Conservation (phyloP, 2,888 invertebrate genomes). For the Andrena dorsata region DNA sequence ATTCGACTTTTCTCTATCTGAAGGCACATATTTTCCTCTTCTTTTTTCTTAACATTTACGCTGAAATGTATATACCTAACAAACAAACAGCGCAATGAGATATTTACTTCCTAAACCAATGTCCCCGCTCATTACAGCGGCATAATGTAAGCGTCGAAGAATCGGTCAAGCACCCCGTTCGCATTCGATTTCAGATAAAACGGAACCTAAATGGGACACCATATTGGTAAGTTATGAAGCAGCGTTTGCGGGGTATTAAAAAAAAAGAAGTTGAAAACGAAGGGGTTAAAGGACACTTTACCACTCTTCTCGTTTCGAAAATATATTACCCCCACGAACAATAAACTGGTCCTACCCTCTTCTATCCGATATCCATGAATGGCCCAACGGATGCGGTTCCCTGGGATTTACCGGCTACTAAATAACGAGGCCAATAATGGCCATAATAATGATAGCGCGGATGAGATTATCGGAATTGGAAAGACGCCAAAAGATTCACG, state of each 20-base stretch:
- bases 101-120: no score
- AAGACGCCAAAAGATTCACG: constrained; percentile 75
- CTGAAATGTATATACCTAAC: no score
- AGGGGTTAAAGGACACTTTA: constrained; percentile 29
- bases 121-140: no score
- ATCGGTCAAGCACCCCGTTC: background rate
- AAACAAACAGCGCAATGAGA: no score
- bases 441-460: constrained; percentile 77
- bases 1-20: no score
- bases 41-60: no score
- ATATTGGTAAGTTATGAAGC: background rate
- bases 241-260: no score
- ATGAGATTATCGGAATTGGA: constrained; percentile 81
- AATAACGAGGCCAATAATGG: constrained; percentile 81
- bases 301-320: constrained; percentile 33
- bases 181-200: constrained; percentile 5
- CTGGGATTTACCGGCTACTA: constrained; percentile 77
- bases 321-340: constrained; percentile 48
- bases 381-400: constrained; percentile 62
- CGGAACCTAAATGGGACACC: background rate
- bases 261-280: background rate
- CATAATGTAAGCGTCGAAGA: background rate
- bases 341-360: constrained; percentile 46
- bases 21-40: no score
- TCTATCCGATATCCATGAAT: constrained; percentile 49